phyloP scores from a whole-genome alignment of 2,113 vertebrate genomes.

The Prolemur simus region DNA sequence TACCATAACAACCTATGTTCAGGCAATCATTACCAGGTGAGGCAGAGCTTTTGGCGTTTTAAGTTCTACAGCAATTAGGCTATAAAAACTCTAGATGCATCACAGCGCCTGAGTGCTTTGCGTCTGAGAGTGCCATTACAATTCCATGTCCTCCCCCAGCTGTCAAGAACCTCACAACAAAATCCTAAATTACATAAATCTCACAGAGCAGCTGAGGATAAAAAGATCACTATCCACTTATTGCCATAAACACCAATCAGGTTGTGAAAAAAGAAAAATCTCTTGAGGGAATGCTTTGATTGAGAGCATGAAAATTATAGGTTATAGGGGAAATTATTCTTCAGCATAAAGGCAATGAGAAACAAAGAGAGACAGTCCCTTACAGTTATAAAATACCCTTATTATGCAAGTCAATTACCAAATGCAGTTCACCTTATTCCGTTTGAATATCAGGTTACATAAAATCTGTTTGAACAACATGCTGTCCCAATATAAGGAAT shows the following conservation, averaged over 20 bases:
- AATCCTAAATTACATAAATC: conserved; percentile 35
- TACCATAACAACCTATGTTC: background rate
- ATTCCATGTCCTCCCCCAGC: background rate
- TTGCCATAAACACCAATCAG: background rate
- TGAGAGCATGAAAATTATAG: background rate
- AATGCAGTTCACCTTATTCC: background rate
- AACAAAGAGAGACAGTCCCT: background rate
- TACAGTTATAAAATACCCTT: background rate
- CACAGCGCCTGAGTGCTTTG: background rate
- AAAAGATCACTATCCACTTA: background rate
- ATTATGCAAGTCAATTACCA: background rate
- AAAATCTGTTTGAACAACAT: conserved; percentile 1
- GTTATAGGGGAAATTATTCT: background rate
- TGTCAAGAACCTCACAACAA: background rate
- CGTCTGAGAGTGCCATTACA: background rate
- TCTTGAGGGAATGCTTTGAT: background rate
- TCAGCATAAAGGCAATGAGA: background rate
- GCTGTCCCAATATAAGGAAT: background rate
- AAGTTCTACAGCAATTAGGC: background rate
- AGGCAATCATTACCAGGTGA: background rate
- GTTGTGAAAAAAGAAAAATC: background rate
- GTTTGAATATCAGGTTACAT: background rate
- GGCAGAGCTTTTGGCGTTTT: conserved; percentile 10
- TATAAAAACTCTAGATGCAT: background rate
- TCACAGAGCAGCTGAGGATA: background rate